These are phyloP conservation scores for Platalea minor DNA, from an alignment of 2,797 vertebrate genomes.

Conservation along the genomic window DNA sequence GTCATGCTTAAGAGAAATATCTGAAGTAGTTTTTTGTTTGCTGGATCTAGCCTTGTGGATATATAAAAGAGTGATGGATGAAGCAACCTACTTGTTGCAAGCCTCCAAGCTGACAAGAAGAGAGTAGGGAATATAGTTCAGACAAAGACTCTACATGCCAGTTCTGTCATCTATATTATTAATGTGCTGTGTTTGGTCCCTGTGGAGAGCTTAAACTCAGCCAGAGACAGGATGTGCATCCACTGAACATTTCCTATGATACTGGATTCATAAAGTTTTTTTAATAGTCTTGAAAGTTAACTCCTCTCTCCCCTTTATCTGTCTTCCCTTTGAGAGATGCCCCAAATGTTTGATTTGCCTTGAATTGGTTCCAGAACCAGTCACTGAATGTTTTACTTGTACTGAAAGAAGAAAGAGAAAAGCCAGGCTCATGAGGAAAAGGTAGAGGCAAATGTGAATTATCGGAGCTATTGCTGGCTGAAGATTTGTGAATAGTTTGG, in stretches of 20 bases:
- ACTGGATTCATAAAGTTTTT: not conserved
- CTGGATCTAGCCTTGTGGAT: not conserved
- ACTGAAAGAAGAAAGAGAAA: not conserved
- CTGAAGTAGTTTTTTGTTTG: not conserved
- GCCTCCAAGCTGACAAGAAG: slow-evolving; percentile 5
- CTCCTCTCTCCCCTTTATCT: not conserved
- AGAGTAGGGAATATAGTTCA: slow-evolving; percentile 23
- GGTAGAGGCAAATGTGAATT: not conserved
- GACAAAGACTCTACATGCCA: slow-evolving; percentile 28
- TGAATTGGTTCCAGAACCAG: not conserved
- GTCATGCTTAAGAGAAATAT: not conserved
- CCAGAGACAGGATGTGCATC: slow-evolving; percentile 34
- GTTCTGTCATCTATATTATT: slow-evolving; percentile 15
- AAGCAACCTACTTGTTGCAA: slow-evolving; percentile 12
- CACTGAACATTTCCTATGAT: slow-evolving; percentile 33
- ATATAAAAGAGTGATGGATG: slow-evolving; percentile 11
- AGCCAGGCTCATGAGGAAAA: not conserved
- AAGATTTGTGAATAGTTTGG: not conserved
- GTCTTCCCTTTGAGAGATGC: not conserved
- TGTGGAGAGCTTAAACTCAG: slow-evolving; percentile 14
- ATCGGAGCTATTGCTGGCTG: not conserved
- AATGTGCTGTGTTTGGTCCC: slow-evolving; percentile 30
- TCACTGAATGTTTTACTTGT: not conserved
- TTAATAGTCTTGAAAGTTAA: not conserved
- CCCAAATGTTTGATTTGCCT: not conserved